Conservation (phyloP, 2,113 vertebrate genomes). For the Rattus norvegicus region GRCr8 NC_086023.1:103468501-103469000, state of each 20-base stretch:
- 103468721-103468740: not conserved
- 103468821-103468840: not conserved
- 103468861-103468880: not conserved
- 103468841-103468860: not conserved
- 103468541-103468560: not conserved
- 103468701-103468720: not conserved
- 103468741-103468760: not conserved
- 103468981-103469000: no score
- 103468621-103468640: not conserved
- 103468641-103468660: not conserved
- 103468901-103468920: not conserved
- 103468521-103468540: not conserved
- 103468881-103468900: not conserved
- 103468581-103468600: not conserved
- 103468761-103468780: not conserved
- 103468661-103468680: not conserved
- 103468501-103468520: not conserved
- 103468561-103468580: no score
- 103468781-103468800: not conserved
- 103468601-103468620: not conserved
- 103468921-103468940: not conserved
- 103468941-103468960: not conserved
- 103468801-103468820: not conserved
- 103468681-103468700: not conserved
- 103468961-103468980: not conserved